phyloP scores from a whole-genome alignment of 1,140 invertebrate genomes.

The Meteorus sp. region DNA sequence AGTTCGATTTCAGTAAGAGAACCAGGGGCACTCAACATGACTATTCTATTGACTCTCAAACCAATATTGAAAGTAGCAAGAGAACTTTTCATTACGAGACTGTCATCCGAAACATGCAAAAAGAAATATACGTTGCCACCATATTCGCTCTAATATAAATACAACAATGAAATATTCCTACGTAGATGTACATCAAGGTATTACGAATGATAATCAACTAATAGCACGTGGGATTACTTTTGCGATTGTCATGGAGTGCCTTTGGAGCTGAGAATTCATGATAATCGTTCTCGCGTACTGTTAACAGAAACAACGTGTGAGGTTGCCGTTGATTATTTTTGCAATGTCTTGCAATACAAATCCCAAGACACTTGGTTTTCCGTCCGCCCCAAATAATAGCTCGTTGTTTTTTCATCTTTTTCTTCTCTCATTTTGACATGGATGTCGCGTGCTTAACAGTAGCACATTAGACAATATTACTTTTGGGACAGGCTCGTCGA shows the following conservation, averaged over 20 bases:
- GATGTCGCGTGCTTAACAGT: conserved; percentile 21
- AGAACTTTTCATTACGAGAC: too few species aligned
- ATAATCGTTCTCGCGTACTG: neutral
- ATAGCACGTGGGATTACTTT: conserved; percentile 22
- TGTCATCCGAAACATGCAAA: too few species aligned
- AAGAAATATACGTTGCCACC: too few species aligned
- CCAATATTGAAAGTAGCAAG: too few species aligned
- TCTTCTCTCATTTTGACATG: conserved; percentile 21
- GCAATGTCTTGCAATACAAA: too few species aligned
- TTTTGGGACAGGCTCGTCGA: conserved; percentile 36
- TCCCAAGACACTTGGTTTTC: conserved; percentile 38
- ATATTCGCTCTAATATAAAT: too few species aligned
- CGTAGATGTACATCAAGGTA: conserved; percentile 23
- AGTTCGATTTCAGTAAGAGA: too few species aligned
- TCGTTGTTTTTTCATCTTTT: conserved; percentile 30
- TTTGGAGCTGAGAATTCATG: conserved; percentile 1
- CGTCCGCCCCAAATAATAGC: conserved; percentile 32
- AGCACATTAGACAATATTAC: conserved; percentile 43
- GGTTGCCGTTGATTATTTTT: too few species aligned
- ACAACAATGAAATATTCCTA: neutral
- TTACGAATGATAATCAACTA: conserved; percentile 30
- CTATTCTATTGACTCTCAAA: too few species aligned
- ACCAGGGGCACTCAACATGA: too few species aligned
- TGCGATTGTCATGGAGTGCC: conserved; percentile 1
- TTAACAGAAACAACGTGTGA: neutral